These are phyloP conservation scores for Apteryx mantelli DNA, from an alignment of 2,113 vertebrate species.

Conservation along the genomic window DNA sequence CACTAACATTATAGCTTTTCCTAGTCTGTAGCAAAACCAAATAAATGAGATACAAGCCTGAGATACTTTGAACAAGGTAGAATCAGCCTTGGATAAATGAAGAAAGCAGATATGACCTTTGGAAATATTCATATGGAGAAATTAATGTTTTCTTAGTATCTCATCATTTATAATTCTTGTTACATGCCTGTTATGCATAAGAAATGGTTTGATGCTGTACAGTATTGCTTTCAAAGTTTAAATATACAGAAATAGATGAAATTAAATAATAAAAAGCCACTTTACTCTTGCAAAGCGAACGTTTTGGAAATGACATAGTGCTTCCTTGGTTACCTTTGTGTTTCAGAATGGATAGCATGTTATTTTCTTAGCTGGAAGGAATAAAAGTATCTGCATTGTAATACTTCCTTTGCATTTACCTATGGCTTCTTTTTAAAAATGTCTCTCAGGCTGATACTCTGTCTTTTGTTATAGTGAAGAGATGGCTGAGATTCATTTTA, in stretches of 20 bases:
- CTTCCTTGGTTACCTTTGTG: constrained; percentile 1
- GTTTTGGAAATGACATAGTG: background rate
- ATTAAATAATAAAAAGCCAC: background rate
- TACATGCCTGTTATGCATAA: background rate
- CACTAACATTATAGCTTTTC: background rate
- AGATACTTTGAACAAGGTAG: background rate
- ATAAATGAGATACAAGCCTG: background rate
- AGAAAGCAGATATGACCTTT: constrained; percentile 47
- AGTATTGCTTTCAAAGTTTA: constrained; percentile 20
- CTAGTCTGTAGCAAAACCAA: background rate
- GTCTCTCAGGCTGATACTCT: background rate
- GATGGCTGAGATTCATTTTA: background rate
- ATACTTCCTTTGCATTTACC: background rate
- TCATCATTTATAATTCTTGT: constrained; percentile 32
- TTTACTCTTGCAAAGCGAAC: background rate
- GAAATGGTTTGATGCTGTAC: background rate
- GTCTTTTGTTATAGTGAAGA: background rate
- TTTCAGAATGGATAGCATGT: background rate
- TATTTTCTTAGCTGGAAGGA: background rate
- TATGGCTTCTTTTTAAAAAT: background rate
- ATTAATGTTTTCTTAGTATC: constrained; percentile 47
- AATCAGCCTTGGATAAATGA: background rate
- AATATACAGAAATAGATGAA: constrained; percentile 13
- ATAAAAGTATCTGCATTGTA: background rate
- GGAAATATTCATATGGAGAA: constrained; percentile 1